Conservation (phyloP, 2,888 invertebrate species). For the Drosophila hamatofila region DNA sequence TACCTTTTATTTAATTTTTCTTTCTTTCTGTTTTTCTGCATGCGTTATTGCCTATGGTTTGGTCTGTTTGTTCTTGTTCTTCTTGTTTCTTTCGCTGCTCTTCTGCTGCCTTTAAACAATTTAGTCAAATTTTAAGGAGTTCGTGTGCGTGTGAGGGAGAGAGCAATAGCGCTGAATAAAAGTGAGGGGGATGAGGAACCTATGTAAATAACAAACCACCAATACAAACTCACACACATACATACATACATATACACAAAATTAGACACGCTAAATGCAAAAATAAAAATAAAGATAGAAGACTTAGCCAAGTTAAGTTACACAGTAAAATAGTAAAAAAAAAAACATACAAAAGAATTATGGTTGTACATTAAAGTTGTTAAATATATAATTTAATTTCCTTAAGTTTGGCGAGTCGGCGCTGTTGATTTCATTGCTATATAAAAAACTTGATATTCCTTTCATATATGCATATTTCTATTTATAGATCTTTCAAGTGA, state of each 20-base stretch:
- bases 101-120: constrained; percentile 8
- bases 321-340: constrained; percentile 4
- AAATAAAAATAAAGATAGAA: not conserved
- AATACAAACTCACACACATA: constrained; percentile 7
- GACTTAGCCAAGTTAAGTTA: constrained; percentile 26
- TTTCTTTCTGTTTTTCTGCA: not conserved
- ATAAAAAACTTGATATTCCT: constrained; percentile 38
- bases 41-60: constrained; percentile 32
- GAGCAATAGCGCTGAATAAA: not conserved
- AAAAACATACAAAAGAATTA: constrained; percentile 4
- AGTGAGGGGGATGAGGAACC: not conserved
- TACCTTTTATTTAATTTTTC: constrained; percentile 2
- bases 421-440: constrained; percentile 41
- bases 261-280: constrained; percentile 1
- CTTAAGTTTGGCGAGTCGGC: constrained; percentile 15
- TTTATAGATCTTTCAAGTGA: constrained; percentile 11
- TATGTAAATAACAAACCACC: constrained; percentile 28
- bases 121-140: constrained; percentile 4
- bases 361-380: constrained; percentile 25
- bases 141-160: not conserved
- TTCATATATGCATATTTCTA: constrained; percentile 11
- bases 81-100: constrained; percentile 9
- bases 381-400: constrained; percentile 11
- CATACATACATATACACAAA: not conserved
- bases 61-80: constrained; percentile 18